Percentiles rank a stretch among this genome's conserved stretches.
Evolutionary conservation across 2,113 vertebrate genomes (phyloP).

Genomic region (Eulacestoma nigropectus): DNA sequence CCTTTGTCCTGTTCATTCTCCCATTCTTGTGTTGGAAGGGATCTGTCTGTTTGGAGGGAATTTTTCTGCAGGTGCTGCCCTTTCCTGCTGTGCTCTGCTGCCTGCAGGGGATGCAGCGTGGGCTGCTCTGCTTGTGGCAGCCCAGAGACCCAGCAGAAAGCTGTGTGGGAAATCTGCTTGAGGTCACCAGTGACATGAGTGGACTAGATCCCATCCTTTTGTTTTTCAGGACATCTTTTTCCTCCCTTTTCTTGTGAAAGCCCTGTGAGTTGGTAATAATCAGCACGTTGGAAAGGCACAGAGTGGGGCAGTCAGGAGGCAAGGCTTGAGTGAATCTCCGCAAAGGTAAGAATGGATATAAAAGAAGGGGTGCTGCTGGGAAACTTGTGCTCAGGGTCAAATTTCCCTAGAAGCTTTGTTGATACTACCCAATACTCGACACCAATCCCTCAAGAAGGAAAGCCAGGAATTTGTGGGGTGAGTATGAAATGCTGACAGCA

Average conservation of each 20-base stretch:
- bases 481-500: background rate
- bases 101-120: background rate
- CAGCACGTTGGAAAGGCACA: rapidly evolving
- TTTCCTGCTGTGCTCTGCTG: background rate
- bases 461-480: background rate
- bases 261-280: background rate
- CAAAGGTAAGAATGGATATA: background rate
- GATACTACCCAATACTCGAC: background rate
- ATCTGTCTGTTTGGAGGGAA: background rate
- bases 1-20: background rate
- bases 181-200: background rate
- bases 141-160: background rate
- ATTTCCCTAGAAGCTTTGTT: background rate
- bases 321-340: background rate
- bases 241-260: background rate
- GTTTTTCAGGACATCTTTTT: background rate
- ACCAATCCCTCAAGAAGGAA: background rate
- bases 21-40: background rate
- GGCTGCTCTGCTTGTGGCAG: background rate
- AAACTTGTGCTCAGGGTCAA: background rate
- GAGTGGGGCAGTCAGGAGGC: background rate
- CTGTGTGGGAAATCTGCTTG: background rate
- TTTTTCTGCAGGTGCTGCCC: background rate
- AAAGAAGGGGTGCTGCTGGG: background rate
- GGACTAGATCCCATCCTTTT: background rate